Evolutionary conservation across 2,888 invertebrate genomes (phyloP).

Genomic region (Pimpla rufipes): DNA sequence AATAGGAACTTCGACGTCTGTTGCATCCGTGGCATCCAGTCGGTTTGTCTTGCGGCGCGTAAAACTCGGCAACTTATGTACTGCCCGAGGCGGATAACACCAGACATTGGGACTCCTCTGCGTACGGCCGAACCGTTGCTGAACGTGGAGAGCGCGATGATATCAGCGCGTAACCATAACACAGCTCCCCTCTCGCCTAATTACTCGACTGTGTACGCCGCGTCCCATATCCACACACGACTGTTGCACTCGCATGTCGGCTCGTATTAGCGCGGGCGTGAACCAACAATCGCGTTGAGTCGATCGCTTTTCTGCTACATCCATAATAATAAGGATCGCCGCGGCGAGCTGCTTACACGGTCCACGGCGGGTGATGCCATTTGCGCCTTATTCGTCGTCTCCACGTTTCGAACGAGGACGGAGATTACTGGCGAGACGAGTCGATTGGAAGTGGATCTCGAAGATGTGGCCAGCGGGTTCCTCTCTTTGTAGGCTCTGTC

Average conservation of each 20-base stretch:
- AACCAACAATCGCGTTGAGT: constrained; percentile 53
- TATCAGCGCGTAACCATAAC: constrained; percentile 65
- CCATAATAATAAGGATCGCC: constrained; percentile 1
- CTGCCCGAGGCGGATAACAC: background rate
- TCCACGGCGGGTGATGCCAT: background rate
- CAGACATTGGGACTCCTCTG: background rate
- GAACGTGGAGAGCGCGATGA: constrained; percentile 47
- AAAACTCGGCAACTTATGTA: constrained; percentile 36
- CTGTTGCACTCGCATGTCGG: constrained; percentile 18
- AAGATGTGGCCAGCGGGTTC: too few relatives aligned
- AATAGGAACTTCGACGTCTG: constrained; percentile 60
- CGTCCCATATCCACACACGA: background rate
- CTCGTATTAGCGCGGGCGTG: constrained; percentile 54
- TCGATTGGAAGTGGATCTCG: too few relatives aligned
- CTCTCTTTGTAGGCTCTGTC: too few relatives aligned
- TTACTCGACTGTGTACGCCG: constrained; percentile 64
- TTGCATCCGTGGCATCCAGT: constrained; percentile 48
- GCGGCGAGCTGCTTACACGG: background rate
- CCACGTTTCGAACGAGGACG: too few relatives aligned
- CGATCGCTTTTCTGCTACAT: constrained; percentile 41
- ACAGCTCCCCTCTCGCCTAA: constrained; percentile 65
- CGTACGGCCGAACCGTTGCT: background rate
- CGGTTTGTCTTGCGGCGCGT: constrained; percentile 59
- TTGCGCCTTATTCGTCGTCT: constrained; percentile 5
- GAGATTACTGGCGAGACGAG: too few relatives aligned